These are phyloP conservation scores for Allolobophora icterica DNA, from an alignment of 2,888 invertebrate genomes.

Conservation along the genomic window DNA sequence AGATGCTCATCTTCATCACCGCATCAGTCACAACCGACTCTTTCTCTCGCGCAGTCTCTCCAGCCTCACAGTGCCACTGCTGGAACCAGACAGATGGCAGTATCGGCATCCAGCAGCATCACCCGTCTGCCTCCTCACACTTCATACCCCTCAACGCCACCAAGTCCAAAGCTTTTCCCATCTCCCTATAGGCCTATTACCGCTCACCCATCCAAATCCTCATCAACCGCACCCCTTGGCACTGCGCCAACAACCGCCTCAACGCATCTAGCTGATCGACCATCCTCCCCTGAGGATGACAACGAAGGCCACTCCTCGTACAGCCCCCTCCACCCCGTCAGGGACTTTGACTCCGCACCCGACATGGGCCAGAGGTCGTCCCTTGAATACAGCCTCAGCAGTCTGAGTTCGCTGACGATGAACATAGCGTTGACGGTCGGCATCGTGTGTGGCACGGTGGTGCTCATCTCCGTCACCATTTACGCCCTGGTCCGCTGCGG, in stretches of 20 bases:
- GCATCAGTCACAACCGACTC: neutral
- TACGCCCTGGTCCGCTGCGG: conserved; percentile 26
- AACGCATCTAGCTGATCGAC: neutral
- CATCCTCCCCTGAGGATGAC: neutral
- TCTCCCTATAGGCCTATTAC: neutral
- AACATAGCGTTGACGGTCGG: conserved; percentile 14
- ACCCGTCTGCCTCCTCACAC: neutral
- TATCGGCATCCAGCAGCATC: neutral
- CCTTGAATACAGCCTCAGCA: neutral
- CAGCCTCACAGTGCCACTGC: neutral
- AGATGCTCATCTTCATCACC: neutral
- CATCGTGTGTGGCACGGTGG: conserved; percentile 5
- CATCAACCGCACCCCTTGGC: neutral
- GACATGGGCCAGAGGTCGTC: conserved; percentile 9
- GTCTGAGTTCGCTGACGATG: conserved; percentile 6
- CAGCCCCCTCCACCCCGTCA: neutral
- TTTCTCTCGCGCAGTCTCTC: neutral
- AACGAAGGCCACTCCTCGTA: neutral
- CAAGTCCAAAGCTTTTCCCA: neutral
- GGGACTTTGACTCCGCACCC: neutral
- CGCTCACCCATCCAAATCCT: neutral
- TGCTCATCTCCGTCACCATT: conserved; percentile 13
- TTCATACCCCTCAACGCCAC: neutral
- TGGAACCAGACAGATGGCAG: neutral
- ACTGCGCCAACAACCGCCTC: neutral